A percentile compares a stretch with the other conserved stretches of the same genome.
Conservation (phyloP, 2,113 vertebrate genomes). For the Cyrtonyx montezumae region DNA sequence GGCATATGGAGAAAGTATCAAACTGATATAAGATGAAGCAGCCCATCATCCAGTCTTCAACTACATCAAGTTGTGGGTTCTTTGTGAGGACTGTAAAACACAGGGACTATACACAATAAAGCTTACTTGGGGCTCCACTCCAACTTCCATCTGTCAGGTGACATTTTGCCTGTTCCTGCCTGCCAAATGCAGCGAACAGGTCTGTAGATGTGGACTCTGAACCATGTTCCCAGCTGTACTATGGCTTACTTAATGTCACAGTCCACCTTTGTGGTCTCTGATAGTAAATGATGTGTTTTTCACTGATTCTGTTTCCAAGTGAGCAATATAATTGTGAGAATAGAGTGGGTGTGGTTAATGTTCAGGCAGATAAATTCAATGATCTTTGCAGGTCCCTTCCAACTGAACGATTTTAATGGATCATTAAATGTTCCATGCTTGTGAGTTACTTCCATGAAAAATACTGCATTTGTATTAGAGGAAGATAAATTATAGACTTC, state of each 20-base stretch:
- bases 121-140: neutral
- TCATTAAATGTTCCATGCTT: neutral
- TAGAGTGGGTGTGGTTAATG: neutral
- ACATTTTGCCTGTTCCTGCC: neutral
- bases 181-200: neutral
- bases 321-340: neutral
- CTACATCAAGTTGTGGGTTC: neutral
- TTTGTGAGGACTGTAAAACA: neutral
- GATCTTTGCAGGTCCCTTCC: neutral
- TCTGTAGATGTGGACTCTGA: neutral
- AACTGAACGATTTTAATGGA: neutral
- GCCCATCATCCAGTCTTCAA: neutral
- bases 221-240: neutral
- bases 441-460: neutral
- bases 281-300: neutral
- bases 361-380: neutral
- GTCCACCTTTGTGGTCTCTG: neutral
- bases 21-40: neutral
- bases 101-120: neutral
- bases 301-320: neutral
- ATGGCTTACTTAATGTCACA: neutral
- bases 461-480: neutral
- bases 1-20: neutral
- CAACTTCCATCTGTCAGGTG: neutral
- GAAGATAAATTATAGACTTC: neutral